These are phyloP conservation scores for Phymanthus crucifer DNA, from an alignment of 92 coral and sea anemone genomes.

Conservation along the genomic window DNA sequence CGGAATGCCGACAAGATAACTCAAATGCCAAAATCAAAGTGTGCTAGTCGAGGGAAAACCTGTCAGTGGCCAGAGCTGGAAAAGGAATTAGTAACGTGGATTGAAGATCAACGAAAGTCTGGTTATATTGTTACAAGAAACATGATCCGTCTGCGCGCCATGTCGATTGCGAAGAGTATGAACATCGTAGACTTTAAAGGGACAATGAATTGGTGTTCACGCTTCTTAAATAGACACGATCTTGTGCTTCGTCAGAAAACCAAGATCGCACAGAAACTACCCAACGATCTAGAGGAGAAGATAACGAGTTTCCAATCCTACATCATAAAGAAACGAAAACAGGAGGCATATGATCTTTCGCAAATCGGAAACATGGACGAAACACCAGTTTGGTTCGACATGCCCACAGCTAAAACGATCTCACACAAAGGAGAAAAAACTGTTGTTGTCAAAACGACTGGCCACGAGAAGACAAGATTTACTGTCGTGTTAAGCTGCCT, in stretches of 20 bases:
- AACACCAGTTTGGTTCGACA: conserved; percentile 55
- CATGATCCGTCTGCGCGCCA: conserved; percentile 23
- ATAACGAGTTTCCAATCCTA: not conserved
- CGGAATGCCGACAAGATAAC: not conserved
- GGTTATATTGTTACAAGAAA: conserved; percentile 45
- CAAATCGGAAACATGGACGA: conserved; percentile 39
- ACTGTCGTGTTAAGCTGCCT: conserved; percentile 35
- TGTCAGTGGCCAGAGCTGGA: conserved; percentile 14
- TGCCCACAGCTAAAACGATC: conserved; percentile 45
- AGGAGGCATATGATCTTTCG: conserved; percentile 12
- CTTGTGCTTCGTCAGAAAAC: conserved; percentile 40
- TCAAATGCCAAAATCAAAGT: not conserved
- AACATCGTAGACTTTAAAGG: too few relatives aligned
- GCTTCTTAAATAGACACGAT: conserved; percentile 22
- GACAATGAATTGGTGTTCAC: not conserved
- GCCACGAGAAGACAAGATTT: conserved; percentile 41
- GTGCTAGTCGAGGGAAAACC: not conserved
- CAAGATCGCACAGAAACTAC: conserved; percentile 41
- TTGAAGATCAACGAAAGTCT: conserved; percentile 26
- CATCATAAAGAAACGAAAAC: not conserved
- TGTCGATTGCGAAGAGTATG: conserved; percentile 24
- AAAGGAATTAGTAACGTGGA: conserved; percentile 23
- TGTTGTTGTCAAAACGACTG: conserved; percentile 41
- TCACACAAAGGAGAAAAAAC: conserved; percentile 22
- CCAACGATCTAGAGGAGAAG: conserved; percentile 36